A percentile compares a stretch with the other conserved stretches of the same genome.
These are phyloP conservation scores for Falco punctatus DNA, from an alignment of 2,113 vertebrate genomes.

Conservation along the genomic window DNA sequence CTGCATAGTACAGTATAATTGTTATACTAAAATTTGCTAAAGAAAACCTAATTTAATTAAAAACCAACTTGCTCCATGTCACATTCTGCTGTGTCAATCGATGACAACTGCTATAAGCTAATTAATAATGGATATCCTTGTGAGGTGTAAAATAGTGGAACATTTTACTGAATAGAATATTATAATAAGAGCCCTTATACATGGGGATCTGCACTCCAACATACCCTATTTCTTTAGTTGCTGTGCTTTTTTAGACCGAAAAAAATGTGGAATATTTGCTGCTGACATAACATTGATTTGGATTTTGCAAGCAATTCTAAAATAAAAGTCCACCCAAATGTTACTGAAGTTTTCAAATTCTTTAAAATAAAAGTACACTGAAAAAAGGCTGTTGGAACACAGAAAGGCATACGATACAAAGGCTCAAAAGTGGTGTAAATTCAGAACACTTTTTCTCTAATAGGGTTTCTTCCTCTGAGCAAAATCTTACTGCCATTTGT, in stretches of 20 bases:
- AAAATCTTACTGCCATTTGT: background rate
- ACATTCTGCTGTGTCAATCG: background rate
- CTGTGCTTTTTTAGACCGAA: background rate
- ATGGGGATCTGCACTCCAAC: background rate
- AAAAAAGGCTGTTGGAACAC: background rate
- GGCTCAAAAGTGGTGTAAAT: background rate
- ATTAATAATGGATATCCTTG: background rate
- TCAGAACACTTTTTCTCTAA: background rate
- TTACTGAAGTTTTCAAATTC: background rate
- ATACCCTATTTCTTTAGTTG: background rate
- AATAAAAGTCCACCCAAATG: background rate
- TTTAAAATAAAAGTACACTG: background rate
- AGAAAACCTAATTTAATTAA: background rate
- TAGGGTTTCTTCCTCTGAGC: background rate
- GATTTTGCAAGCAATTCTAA: background rate
- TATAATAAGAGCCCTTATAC: background rate
- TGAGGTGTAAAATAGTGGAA: background rate
- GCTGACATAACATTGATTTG: background rate
- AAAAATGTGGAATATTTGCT: background rate
- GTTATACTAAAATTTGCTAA: background rate
- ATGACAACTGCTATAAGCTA: background rate
- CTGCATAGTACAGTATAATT: background rate
- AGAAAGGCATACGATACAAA: background rate
- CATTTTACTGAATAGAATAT: background rate
- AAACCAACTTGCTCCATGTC: background rate